Base-by-base conservation (phyloP, 2,797 vertebrate species). In the Delichon dasypus region DNA sequence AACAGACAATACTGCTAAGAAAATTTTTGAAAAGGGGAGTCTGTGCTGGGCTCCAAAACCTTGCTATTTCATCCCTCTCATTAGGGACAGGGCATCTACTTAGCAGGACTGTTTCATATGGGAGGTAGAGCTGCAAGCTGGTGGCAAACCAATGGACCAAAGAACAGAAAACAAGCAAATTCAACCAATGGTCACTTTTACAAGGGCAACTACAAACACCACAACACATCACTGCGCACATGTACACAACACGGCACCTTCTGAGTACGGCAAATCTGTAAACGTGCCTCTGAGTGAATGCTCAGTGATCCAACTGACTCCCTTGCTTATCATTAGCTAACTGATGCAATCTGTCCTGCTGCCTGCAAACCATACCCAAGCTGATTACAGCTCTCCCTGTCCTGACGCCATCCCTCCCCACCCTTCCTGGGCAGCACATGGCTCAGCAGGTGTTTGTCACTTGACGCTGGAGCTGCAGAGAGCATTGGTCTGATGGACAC, bases 171-270 rank as follows among this genome's bases (percentile, higher is more conserved):
- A 22, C 12, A 54, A 34, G 38, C 4, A 19, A 64, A 72, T 45
- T 47, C 73, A 42, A 18, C 5, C 17, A 26, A 54, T 0, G 17
- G 40, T 44, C 25, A 40, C 40, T 44, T 84, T 58, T 51, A 73
- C 7, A 5, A 77, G 47, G 54, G 22, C 1, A 2, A 9, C 7
- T 68, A 50, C 76, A 81, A 86, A 48, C 45, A 53, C 23, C 0
- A 0, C n/a, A 88, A 15, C 30, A 50, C 32, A 23, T 44, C 38
- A n/a, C 57, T 15, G 7, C 7, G 25, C 53, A 57, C 16, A 13
- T 0, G 0, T n/a, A 55, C 38, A 54, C 0, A 0, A 30, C 48
- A 42, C 0, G 0, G 64, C 0, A 0, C 48, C 44, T 88, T 45
- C 38, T 22, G 17, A 65, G 25, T 10, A 55, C 0, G 6, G 30